Percentiles rank a stretch among this genome's conserved stretches.
These are phyloP conservation scores for Pseudomyrmex flavicornis DNA, from an alignment of 1,140 invertebrate species.

Conservation along the genomic window DNA sequence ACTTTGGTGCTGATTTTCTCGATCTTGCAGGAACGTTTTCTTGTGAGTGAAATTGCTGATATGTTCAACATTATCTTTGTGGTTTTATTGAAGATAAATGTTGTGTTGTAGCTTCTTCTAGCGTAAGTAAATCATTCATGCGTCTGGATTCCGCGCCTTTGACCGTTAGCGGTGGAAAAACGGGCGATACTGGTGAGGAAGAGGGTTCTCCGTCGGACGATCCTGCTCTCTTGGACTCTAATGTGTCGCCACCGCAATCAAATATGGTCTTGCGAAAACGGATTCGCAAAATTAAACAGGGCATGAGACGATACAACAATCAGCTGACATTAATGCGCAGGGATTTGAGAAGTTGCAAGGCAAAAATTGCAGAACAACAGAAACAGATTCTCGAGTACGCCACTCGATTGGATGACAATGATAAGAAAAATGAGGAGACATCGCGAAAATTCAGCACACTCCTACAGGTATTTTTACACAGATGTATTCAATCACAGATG, in stretches of 20 bases:
- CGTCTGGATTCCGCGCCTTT: conserved; percentile 88
- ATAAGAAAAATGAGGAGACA: conserved; percentile 95
- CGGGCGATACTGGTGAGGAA: conserved; percentile 79
- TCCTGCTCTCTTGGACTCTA: conserved; percentile 86
- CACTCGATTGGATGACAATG: conserved; percentile 93
- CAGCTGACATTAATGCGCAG: conserved; percentile 91
- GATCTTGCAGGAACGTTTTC: conserved; percentile 89
- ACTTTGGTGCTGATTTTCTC: conserved; percentile 93
- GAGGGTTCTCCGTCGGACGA: conserved; percentile 83
- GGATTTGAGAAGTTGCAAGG: conserved; percentile 91
- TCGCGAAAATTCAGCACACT: conserved; percentile 94
- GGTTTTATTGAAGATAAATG: conserved; percentile 9
- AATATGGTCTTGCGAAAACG: conserved; percentile 94
- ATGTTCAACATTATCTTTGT: background rate
- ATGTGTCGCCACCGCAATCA: conserved; percentile 89
- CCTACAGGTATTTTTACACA: conserved; percentile 88
- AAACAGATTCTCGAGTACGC: conserved; percentile 94
- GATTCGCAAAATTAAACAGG: conserved; percentile 94
- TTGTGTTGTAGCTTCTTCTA: conserved; percentile 85
- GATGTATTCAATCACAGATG: background rate
- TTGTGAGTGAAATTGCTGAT: conserved; percentile 84
- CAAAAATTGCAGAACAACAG: conserved; percentile 92
- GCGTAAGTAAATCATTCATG: conserved; percentile 87
- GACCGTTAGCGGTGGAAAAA: conserved; percentile 81
- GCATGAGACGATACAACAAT: conserved; percentile 94